phyloP scores from a whole-genome alignment of 2,888 invertebrate species.

The Megamerina dolium region DNA sequence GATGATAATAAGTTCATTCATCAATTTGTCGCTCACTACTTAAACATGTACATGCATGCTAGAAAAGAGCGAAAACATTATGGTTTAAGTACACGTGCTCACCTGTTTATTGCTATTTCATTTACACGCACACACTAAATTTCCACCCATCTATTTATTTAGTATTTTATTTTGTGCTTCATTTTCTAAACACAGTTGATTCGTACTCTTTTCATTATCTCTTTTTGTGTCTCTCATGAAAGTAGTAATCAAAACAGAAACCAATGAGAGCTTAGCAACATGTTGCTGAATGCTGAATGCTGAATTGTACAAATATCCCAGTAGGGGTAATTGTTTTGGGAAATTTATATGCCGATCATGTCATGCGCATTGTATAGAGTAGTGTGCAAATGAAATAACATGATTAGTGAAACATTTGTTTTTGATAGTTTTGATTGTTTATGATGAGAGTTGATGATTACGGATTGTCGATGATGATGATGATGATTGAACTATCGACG shows the following conservation, averaged over 20 bases:
- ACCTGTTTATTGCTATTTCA: neutral
- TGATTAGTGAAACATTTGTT: constrained; percentile 18
- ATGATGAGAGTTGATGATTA: constrained; percentile 8
- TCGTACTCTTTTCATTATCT: neutral
- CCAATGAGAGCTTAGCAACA: too few relatives aligned
- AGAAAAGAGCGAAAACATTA: too few relatives aligned
- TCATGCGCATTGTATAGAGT: constrained; percentile 24
- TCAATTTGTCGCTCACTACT: neutral
- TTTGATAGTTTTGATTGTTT: constrained; percentile 12
- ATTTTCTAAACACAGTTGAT: constrained; percentile 10
- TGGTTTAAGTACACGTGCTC: neutral
- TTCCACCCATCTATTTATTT: constrained; percentile 1
- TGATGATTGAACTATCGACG: neutral
- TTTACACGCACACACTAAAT: neutral
- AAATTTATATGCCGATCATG: constrained; percentile 27
- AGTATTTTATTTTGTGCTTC: neutral
- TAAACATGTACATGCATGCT: neutral
- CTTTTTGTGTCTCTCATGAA: too few relatives aligned
- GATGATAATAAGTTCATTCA: neutral
- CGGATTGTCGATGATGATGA: neutral
- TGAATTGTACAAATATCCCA: constrained; percentile 7
- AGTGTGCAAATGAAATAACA: constrained; percentile 10
- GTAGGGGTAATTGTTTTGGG: constrained; percentile 43
- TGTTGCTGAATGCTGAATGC: too few relatives aligned
- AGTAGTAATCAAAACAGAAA: too few relatives aligned